Evolutionary conservation across 2,113 vertebrate species (phyloP), one percentile per base, ranked within the genome.

Genomic region (Laterallus jamaicensis): DNA sequence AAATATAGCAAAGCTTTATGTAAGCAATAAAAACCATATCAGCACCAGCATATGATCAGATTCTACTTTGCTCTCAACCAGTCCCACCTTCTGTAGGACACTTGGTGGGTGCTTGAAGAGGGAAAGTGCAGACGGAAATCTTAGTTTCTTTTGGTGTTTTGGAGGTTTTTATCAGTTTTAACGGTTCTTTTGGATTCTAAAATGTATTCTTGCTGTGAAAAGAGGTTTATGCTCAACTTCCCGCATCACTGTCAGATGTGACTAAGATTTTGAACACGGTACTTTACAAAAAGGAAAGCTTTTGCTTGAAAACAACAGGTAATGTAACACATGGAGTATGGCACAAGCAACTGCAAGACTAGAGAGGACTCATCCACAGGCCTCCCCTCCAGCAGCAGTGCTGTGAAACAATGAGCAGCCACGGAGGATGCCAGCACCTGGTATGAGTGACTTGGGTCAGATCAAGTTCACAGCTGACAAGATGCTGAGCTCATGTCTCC

Each of bases 381-480:
- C 70, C 20, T 31, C 29, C 16, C 15, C 15, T 44, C 16, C 64
- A 44, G 56, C 73, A 78, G 66, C 0, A 0, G 11, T 11, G 29
- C 47, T 37, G 66, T 14, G 74, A 81, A 39, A 56, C 0, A 0
- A 3, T 1, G 1, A 42, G 40, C 6, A 5, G 40, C 52, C 0
- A 0, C 25, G 15, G 0, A 4, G 21, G 32, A 86, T 2, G 0
- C 32, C 35, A 55, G 31, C 17, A 50, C 40, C 17, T 0, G 0
- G 11, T 1, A 16, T 3, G 26, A 84, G 37, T 15, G 42, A 49
- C 35, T 49, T 50, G 37, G 25, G 35, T 32, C 62, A 73, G 18
- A 64, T 25, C 66, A 62, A 42, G 55, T n/a, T 71, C 49, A 31
- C 0, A 2, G 44, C 39, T 73, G 79, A 88, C 44, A 40, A 37